These are phyloP conservation scores for Diplolepis rosae DNA, from an alignment of 2,888 invertebrate species.

Conservation along the genomic window DNA sequence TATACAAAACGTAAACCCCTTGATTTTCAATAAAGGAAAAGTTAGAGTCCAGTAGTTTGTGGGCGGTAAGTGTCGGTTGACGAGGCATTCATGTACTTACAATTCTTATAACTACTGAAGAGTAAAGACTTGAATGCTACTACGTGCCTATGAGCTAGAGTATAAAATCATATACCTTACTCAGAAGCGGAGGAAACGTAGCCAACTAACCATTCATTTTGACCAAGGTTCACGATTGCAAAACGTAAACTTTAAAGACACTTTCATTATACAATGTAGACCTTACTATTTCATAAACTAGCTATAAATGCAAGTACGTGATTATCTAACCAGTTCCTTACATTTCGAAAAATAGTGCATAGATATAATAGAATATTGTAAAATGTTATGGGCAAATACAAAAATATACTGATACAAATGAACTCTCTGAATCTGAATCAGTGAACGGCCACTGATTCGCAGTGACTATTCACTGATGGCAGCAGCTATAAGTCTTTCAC, in stretches of 20 bases:
- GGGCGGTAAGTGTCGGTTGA: slow-evolving; percentile 15
- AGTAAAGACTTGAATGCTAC: slow-evolving; percentile 16
- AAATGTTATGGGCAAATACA: too few relatives aligned
- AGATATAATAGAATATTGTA: too few relatives aligned
- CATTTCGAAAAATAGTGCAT: too few relatives aligned
- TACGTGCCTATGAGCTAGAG: slow-evolving; percentile 14
- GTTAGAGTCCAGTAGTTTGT: slow-evolving; percentile 4
- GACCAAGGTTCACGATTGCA: slow-evolving; percentile 4
- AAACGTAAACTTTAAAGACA: slow-evolving; percentile 3
- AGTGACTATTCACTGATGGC: too few relatives aligned
- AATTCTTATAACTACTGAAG: slow-evolving; percentile 24
- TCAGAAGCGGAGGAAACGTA: slow-evolving; percentile 27
- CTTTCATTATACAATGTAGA: not conserved
- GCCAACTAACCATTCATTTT: slow-evolving; percentile 23
- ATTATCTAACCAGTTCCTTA: too few relatives aligned
- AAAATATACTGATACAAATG: too few relatives aligned
- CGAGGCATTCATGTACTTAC: slow-evolving; percentile 26
- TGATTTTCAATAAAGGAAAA: slow-evolving; percentile 5
- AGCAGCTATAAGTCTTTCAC: too few relatives aligned
- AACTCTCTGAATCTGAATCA: too few relatives aligned
- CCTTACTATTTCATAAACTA: not conserved
- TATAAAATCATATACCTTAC: slow-evolving; percentile 16
- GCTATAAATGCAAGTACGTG: not conserved
- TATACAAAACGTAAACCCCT: too few relatives aligned
- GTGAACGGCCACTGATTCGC: too few relatives aligned